Conservation (phyloP, 2,888 invertebrate species). For the Lacanobia wlatinum region DNA sequence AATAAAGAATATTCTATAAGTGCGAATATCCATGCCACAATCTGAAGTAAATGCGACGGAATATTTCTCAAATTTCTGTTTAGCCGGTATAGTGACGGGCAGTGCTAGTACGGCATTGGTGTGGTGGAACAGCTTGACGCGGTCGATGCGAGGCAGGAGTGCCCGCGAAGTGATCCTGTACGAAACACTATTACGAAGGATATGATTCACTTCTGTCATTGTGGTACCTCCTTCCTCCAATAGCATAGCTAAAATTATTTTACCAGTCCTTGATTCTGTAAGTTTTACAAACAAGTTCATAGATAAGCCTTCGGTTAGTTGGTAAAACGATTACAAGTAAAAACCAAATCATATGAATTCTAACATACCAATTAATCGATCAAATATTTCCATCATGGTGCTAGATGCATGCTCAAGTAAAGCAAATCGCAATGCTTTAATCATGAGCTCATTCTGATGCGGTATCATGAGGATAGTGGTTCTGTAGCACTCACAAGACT, state of each 20-base stretch:
- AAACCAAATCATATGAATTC: conserved; percentile 4
- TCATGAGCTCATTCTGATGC: conserved; percentile 84
- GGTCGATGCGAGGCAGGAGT: conserved; percentile 76
- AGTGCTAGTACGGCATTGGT: conserved; percentile 75
- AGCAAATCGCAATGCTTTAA: conserved; percentile 82
- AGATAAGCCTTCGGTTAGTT: neutral
- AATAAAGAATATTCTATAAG: conserved; percentile 82
- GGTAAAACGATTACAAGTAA: neutral
- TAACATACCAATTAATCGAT: conserved; percentile 80
- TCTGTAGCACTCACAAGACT: conserved; percentile 85
- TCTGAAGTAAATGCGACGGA: conserved; percentile 83
- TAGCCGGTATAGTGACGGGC: conserved; percentile 77
- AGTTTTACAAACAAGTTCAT: conserved; percentile 38
- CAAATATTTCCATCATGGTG: conserved; percentile 83
- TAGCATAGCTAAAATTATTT: conserved; percentile 81
- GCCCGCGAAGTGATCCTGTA: conserved; percentile 78
- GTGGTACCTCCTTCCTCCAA: conserved; percentile 83
- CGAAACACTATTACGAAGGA: conserved; percentile 76
- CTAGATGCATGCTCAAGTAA: conserved; percentile 82
- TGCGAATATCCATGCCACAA: conserved; percentile 86
- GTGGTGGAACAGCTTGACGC: conserved; percentile 78
- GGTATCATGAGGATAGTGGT: conserved; percentile 82
- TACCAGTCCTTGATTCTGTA: conserved; percentile 83
- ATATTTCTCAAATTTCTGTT: conserved; percentile 80
- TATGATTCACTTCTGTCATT: conserved; percentile 81